Evolutionary conservation across 1,140 invertebrate genomes (phyloP).

Genomic region (Pomacea maculata): DNA sequence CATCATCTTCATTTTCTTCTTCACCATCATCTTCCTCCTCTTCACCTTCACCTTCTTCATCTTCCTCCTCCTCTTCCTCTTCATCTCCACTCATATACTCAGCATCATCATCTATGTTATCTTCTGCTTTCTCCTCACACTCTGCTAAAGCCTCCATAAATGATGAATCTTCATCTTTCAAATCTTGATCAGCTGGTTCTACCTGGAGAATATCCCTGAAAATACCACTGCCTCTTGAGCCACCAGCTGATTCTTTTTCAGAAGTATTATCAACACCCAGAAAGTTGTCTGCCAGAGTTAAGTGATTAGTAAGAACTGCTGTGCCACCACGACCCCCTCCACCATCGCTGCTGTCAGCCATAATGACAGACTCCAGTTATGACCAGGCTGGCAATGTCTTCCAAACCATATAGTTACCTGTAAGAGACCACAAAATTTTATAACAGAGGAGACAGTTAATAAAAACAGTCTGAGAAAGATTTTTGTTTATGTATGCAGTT

Average conservation of each 20-base stretch:
- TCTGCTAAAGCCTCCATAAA: constrained; percentile 21
- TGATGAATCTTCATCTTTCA: constrained; percentile 26
- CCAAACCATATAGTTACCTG: too few relatives aligned
- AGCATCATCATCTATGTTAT: constrained; percentile 24
- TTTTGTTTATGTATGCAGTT: too few relatives aligned
- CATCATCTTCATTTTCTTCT: constrained; percentile 28
- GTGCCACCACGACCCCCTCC: background rate
- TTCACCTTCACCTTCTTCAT: constrained; percentile 27
- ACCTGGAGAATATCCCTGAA: constrained; percentile 15
- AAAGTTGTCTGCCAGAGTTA: constrained; percentile 14
- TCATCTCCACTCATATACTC: constrained; percentile 23
- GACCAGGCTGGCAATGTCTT: too few relatives aligned
- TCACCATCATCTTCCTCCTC: constrained; percentile 29
- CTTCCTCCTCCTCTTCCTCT: constrained; percentile 40
- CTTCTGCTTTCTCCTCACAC: constrained; percentile 22
- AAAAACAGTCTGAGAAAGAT: too few relatives aligned
- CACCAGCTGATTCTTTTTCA: constrained; percentile 45
- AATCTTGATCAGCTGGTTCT: constrained; percentile 25
- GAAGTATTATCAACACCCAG: constrained; percentile 10
- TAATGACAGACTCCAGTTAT: background rate
- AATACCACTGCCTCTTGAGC: constrained; percentile 29
- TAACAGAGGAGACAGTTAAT: too few relatives aligned
- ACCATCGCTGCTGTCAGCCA: constrained; percentile 23
- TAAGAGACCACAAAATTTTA: too few relatives aligned
- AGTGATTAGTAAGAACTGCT: background rate